Evolutionary conservation across 2,113 vertebrate genomes (phyloP).

Genomic region (Phoenicopterus ruber): DNA sequence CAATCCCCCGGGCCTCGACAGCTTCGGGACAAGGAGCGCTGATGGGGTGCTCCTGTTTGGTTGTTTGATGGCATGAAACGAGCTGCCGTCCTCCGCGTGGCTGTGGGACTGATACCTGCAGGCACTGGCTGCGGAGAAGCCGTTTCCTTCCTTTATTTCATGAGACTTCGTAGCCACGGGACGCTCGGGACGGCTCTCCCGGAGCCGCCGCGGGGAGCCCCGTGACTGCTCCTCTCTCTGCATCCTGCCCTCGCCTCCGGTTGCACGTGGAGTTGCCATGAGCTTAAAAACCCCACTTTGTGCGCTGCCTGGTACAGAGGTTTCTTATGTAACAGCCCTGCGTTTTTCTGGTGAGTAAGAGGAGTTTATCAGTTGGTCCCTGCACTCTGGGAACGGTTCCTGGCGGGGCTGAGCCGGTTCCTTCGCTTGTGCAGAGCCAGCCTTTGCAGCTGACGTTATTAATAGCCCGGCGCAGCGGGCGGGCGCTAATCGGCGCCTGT

Average conservation of each 20-base stretch:
- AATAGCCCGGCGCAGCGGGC: not conserved
- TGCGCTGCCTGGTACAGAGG: not conserved
- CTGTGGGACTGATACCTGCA: not conserved
- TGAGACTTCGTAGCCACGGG: rapidly evolving
- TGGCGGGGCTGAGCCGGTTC: not conserved
- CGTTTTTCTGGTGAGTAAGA: conserved; percentile 9
- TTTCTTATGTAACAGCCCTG: not conserved
- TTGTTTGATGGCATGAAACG: rapidly evolving
- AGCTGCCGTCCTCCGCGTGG: rapidly evolving
- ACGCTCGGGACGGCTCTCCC: not conserved
- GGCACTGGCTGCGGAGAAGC: not conserved
- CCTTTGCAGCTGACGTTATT: not conserved
- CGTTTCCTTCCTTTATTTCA: not conserved
- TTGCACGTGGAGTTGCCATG: not conserved
- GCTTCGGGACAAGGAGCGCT: not conserved
- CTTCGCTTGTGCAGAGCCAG: not conserved
- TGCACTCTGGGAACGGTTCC: not conserved
- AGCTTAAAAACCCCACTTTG: not conserved
- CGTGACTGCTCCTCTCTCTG: not conserved
- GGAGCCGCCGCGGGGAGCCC: not conserved
- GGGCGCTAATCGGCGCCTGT: not conserved
- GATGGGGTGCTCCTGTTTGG: not conserved
- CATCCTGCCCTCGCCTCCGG: not conserved
- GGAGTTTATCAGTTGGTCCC: not conserved
- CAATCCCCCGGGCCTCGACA: not conserved